Evolutionary conservation across 2,888 invertebrate species (phyloP), one percentile per base, ranked within the genome.

Genomic region (Amblyteles armatorius): DNA sequence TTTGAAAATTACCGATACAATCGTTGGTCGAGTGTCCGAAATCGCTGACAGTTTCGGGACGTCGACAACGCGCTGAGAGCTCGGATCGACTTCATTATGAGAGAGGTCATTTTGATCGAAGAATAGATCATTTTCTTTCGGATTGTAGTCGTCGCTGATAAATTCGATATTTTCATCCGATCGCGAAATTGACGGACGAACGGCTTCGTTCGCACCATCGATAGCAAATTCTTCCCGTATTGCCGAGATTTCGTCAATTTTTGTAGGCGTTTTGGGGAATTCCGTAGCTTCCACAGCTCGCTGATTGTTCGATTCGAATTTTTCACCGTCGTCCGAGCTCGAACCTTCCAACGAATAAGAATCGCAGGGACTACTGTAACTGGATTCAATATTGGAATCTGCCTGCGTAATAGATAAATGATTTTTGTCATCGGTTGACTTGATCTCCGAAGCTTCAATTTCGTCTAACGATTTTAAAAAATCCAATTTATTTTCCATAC

Each of bases 51-150:
- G 36, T 6, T 40, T 11, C 13, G 3, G 44, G 16, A 16, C 44
- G 16, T 16, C 44, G 44, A 48, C 3, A 16, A 16, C 4, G 9
- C 9, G 3, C 11, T 0, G 40, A 40, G 40, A 40, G 55, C 22
- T 22, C 2, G 7, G 22, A 55, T 55, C 7, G 2, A 13, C 3
- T 22, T 9, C 22, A 1, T 9, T 9, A 7, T 7, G 55, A 55
- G 22, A 22, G 3, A 22, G 2, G 13, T 19, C 19, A 57, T 11
- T 7, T 13, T 13, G 0, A 26, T 57, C 13, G 1, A 57, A 26
- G 22, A 11, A 4, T 13, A 9, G 57, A 26, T 22, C 3, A 57
- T 13, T 63, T 16, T 92, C 92, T 29, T 88, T 88, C 36, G 50
- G 5, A 36, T 7, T 3, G 11, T 1, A 26, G 29, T 63, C 16